A percentile compares a stretch with the other conserved stretches of the same genome.
Conservation (phyloP, 2,797 vertebrate species). For the Babyrousa celebensis region DNA sequence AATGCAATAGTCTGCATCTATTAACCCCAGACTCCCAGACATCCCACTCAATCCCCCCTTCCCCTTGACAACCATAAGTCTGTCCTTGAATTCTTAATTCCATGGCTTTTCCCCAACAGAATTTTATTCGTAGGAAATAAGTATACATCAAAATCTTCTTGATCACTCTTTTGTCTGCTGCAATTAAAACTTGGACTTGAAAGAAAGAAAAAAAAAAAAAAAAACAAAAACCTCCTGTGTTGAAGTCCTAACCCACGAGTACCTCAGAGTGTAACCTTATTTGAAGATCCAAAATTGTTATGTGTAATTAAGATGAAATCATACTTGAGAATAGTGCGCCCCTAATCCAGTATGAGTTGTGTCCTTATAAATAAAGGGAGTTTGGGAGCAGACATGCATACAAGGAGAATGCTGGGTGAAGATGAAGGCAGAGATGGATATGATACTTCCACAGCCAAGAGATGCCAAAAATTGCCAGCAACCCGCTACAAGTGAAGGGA, state of each 20-base stretch:
- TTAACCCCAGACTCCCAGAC: no score
- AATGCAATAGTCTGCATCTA: no score
- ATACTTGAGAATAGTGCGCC: background rate
- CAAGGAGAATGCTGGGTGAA: background rate
- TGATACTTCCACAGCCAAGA: background rate
- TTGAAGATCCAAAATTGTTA: background rate
- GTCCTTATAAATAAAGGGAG: background rate
- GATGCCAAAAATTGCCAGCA: background rate
- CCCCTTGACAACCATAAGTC: no score
- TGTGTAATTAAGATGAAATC: background rate
- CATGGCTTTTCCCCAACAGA: background rate
- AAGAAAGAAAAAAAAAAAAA: no score
- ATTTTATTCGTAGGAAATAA: constrained; percentile 13
- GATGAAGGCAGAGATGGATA: background rate
- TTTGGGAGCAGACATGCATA: background rate
- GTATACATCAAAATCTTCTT: background rate
- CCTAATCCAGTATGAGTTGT: background rate
- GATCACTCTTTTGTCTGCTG: background rate
- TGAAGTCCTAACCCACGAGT: background rate
- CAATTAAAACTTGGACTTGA: background rate
- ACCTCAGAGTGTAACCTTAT: background rate
- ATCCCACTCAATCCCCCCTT: no score
- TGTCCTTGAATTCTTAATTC: background rate
- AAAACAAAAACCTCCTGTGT: background rate
- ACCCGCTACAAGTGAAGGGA: background rate